Evolutionary conservation across 2,797 vertebrate species (phyloP).

Genomic region (Phoebastria nigripes): DNA sequence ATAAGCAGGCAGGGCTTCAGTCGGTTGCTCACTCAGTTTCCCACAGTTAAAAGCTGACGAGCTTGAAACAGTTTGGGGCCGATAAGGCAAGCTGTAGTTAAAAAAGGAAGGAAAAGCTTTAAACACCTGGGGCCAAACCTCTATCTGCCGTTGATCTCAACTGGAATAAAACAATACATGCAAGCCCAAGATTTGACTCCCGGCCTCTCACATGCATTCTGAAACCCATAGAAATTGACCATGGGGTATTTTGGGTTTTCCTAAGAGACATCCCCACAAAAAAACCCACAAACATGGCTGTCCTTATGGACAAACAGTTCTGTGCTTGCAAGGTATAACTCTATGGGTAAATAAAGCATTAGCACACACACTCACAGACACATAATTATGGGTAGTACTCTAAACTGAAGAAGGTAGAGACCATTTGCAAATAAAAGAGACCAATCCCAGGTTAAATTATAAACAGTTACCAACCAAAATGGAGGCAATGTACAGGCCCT

Average conservation of each 20-base stretch:
- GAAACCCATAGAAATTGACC: not conserved
- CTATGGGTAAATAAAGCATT: not conserved
- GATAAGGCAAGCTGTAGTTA: not conserved
- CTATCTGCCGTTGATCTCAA: constrained; percentile 30
- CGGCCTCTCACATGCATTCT: not conserved
- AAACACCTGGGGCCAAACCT: constrained; percentile 52
- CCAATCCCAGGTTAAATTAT: not conserved
- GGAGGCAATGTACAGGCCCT: not conserved
- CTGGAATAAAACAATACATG: not conserved
- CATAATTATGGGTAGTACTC: not conserved
- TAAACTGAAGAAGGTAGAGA: not conserved
- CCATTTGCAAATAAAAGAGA: constrained; percentile 23
- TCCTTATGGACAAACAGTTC: not conserved
- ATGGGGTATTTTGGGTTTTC: not conserved
- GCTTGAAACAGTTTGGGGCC: constrained; percentile 15
- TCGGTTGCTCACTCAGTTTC: not conserved
- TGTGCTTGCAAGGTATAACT: not conserved
- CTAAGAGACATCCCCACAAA: not conserved
- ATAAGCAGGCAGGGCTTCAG: not conserved
- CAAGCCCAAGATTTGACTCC: not conserved
- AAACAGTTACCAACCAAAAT: constrained; percentile 24
- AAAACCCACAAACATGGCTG: not conserved
- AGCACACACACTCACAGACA: not conserved
- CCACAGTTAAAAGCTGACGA: constrained; percentile 34
- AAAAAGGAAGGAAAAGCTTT: constrained; percentile 56